A percentile compares a stretch with the other conserved stretches of the same genome.
These are phyloP conservation scores for Sarcophaga carnaria DNA, from an alignment of 2,888 invertebrate genomes.

Conservation along the genomic window DNA sequence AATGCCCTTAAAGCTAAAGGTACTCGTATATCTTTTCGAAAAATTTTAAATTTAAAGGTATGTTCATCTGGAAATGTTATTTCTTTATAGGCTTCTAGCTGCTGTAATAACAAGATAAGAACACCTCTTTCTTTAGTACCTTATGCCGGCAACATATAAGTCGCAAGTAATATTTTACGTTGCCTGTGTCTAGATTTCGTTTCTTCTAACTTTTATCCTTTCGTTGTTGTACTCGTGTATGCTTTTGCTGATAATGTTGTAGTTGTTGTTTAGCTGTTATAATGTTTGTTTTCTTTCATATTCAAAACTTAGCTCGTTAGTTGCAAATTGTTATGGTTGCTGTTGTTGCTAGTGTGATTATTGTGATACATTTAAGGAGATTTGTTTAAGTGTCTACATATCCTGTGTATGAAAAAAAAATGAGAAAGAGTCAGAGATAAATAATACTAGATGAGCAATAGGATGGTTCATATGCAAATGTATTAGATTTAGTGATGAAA, in stretches of 20 bases:
- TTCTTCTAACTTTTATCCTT: background rate
- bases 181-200: background rate
- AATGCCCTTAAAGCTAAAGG: too few relatives aligned
- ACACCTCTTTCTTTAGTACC: background rate
- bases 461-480: background rate
- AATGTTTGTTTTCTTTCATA: conserved; percentile 23
- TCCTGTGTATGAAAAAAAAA: conserved; percentile 31
- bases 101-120: background rate
- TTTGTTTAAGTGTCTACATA: conserved; percentile 52
- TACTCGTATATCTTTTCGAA: background rate
- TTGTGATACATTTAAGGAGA: conserved; percentile 38
- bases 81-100: background rate
- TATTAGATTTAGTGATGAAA: too few relatives aligned
- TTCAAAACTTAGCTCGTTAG: conserved; percentile 36
- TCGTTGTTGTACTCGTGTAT: background rate
- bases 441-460: background rate
- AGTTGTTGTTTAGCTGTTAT: conserved; percentile 1
- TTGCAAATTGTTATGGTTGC: conserved; percentile 25
- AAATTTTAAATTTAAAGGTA: background rate
- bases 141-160: background rate
- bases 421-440: background rate
- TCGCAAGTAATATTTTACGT: background rate
- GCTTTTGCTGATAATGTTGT: background rate
- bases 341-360: conserved; percentile 19
- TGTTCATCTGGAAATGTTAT: background rate